Conservation (phyloP, 2,113 vertebrate species). For the Paraplagusia blochii region DNA sequence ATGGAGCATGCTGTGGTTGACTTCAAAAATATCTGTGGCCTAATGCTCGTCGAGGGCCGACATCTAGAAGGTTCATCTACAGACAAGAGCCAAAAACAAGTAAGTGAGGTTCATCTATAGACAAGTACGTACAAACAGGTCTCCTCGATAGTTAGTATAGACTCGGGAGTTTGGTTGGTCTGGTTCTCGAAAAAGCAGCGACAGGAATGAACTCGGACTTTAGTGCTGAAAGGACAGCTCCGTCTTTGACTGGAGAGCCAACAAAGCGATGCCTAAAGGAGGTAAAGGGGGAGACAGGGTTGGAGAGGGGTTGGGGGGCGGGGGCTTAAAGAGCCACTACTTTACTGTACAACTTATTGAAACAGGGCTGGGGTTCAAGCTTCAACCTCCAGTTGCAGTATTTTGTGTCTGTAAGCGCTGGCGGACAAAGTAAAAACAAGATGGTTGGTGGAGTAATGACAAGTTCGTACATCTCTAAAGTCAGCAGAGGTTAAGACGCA, state of each 20-base stretch:
- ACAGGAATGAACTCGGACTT: conserved; percentile 71
- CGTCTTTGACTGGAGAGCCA: conserved; percentile 52
- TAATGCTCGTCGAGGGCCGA: conserved; percentile 45
- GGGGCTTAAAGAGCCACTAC: conserved; percentile 34
- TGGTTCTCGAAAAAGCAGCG: conserved; percentile 58
- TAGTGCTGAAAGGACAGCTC: conserved; percentile 80
- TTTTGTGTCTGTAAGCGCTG: conserved; percentile 71
- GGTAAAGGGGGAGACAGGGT: conserved; percentile 5
- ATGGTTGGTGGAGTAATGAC: conserved; percentile 70
- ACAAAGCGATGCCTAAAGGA: conserved; percentile 60
- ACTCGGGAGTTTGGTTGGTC: conserved; percentile 67
- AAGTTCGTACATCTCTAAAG: conserved; percentile 73
- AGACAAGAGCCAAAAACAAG: conserved; percentile 67
- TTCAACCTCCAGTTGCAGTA: conserved; percentile 68
- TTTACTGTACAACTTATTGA: conserved; percentile 76
- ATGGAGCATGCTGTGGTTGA: conserved; percentile 30
- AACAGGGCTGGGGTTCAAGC: conserved; percentile 66
- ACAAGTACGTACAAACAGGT: conserved; percentile 65
- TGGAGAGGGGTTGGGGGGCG: not conserved
- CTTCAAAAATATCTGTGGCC: conserved; percentile 36
- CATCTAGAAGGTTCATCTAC: conserved; percentile 46
- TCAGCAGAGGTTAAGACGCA: conserved; percentile 67
- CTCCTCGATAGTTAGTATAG: conserved; percentile 50
- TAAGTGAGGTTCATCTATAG: conserved; percentile 71
- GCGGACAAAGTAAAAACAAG: conserved; percentile 54